Conservation (phyloP, 2,113 vertebrate genomes). For the Cinclus mexicanus region DNA sequence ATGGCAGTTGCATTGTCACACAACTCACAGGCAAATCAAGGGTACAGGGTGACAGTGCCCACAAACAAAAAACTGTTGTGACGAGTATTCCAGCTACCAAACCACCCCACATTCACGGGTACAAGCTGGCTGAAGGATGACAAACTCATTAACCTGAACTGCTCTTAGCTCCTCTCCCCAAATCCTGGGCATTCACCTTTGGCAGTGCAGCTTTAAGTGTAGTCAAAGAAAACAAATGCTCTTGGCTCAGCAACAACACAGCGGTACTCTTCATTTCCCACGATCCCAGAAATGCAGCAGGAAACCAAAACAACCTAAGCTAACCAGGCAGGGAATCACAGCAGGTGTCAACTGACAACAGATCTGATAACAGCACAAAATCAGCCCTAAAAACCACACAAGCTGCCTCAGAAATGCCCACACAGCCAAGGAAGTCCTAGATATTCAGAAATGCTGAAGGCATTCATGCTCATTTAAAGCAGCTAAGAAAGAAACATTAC, state of each 20-base stretch:
- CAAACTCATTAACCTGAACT: neutral
- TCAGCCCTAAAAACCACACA: neutral
- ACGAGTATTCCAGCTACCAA: neutral
- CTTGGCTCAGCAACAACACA: neutral
- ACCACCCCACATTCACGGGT: neutral
- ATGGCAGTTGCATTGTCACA: fast-evolving
- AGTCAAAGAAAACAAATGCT: neutral
- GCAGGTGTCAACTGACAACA: fast-evolving
- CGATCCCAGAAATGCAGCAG: neutral
- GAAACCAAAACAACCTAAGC: neutral
- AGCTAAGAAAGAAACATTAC: neutral
- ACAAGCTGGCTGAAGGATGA: neutral
- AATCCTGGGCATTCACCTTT: neutral
- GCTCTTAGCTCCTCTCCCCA: neutral
- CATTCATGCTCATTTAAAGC: neutral
- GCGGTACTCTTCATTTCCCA: neutral
- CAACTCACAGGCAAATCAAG: neutral
- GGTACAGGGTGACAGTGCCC: fast-evolving
- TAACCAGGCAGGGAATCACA: neutral
- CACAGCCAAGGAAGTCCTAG: neutral
- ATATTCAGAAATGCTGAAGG: neutral
- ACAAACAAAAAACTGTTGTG: neutral
- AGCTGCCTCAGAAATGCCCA: neutral
- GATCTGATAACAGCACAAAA: neutral
- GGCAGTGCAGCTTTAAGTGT: neutral